phyloP scores from a whole-genome alignment of 2,797 vertebrate species.

The Ceyx erithaca region DNA sequence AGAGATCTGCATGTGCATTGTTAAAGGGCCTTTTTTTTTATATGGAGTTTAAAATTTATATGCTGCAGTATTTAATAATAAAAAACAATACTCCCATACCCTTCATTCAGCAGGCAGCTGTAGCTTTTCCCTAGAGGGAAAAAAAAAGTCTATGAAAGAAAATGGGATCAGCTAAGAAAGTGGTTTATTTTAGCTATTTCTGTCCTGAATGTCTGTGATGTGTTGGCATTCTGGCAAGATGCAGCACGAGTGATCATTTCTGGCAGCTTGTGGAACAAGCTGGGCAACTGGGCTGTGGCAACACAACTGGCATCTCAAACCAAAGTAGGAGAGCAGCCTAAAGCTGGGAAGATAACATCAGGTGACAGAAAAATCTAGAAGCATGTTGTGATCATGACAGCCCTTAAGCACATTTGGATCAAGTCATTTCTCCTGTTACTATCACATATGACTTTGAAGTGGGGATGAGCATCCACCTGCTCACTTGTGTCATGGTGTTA shows the following conservation, averaged over 20 bases:
- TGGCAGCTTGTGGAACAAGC: neutral
- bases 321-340: neutral
- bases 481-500: neutral
- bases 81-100: neutral
- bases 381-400: neutral
- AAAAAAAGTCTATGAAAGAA: neutral
- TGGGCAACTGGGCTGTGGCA: neutral
- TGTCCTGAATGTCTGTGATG: neutral
- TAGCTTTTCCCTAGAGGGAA: neutral
- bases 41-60: neutral
- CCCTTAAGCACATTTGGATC: neutral
- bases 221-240: neutral
- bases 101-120: neutral
- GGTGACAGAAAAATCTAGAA: neutral
- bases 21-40: neutral
- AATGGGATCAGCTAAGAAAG: neutral
- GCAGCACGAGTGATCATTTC: neutral
- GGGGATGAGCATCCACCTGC: neutral
- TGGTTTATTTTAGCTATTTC: neutral
- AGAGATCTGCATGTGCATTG: neutral
- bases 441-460: neutral
- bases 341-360: neutral
- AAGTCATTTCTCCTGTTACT: neutral
- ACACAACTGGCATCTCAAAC: neutral
- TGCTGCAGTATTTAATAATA: neutral